phyloP scores from a whole-genome alignment of 1,140 invertebrate genomes.

The Camponotus vicinus region DNA sequence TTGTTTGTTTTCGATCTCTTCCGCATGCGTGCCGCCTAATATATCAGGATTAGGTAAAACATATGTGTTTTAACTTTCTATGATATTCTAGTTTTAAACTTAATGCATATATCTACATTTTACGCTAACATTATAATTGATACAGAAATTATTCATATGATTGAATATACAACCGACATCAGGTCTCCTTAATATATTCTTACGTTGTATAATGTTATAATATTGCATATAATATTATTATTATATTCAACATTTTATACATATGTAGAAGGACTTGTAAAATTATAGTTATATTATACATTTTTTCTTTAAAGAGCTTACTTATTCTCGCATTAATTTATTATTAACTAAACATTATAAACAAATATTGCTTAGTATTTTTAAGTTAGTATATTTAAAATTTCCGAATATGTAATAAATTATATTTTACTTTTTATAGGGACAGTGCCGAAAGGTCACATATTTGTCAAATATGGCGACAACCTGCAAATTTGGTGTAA shows the following conservation, averaged over 20 bases:
- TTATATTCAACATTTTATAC: background rate
- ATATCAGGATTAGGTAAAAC: slow-evolving; percentile 78
- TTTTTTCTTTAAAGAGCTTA: too few species aligned
- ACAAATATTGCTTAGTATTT: background rate
- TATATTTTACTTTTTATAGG: slow-evolving; percentile 75
- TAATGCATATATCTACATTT: slow-evolving; percentile 79
- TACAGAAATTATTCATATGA: background rate
- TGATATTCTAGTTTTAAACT: slow-evolving; percentile 81
- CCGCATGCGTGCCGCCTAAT: background rate
- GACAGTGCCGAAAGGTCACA: slow-evolving; percentile 87
- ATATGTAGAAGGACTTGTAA: background rate
- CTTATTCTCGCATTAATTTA: too few species aligned
- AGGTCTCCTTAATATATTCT: background rate
- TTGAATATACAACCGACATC: background rate
- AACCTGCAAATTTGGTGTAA: slow-evolving; percentile 83
- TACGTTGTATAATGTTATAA: background rate
- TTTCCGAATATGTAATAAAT: background rate
- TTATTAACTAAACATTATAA: too few species aligned
- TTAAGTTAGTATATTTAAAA: background rate
- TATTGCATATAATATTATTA: too few species aligned
- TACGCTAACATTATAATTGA: too few species aligned
- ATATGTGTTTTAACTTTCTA: slow-evolving; percentile 75
- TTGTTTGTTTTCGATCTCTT: slow-evolving; percentile 14
- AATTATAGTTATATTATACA: background rate
- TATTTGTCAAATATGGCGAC: slow-evolving; percentile 85